Conservation (phyloP, 2,797 vertebrate species). For the Gambusia yucatana region DNA sequence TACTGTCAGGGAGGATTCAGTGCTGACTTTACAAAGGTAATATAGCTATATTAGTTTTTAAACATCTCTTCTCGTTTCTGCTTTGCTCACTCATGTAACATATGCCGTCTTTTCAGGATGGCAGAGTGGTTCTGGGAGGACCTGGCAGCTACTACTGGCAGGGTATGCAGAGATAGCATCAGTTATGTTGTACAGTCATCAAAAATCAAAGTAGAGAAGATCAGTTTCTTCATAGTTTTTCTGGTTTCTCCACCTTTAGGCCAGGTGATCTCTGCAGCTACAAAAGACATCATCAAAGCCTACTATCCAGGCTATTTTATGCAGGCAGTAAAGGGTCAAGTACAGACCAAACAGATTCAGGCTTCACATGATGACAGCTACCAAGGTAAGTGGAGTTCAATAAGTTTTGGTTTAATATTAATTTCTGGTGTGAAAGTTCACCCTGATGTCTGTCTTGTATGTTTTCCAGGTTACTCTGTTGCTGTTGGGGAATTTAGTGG, state of each 20-base stretch:
- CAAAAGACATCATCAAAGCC: conserved; percentile 85
- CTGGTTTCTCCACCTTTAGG: conserved; percentile 70
- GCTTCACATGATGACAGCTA: conserved; percentile 88
- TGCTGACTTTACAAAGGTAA: conserved; percentile 91
- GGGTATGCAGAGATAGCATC: conserved; percentile 76
- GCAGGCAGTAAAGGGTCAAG: conserved; percentile 84
- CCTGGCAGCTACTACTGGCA: conserved; percentile 95
- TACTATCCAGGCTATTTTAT: conserved; percentile 88
- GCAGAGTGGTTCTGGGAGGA: conserved; percentile 90
- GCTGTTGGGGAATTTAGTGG: conserved; percentile 92
- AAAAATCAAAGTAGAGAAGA: conserved; percentile 7
- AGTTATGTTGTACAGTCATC: neutral
- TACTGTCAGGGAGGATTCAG: conserved; percentile 96
- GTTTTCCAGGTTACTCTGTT: conserved; percentile 88
- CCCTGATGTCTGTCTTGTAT: neutral
- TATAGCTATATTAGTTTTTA: conserved; percentile 14
- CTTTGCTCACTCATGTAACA: conserved; percentile 24
- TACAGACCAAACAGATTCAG: conserved; percentile 85
- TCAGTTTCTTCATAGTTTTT: conserved; percentile 2
- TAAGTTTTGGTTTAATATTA: neutral
- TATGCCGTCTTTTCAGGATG: conserved; percentile 79
- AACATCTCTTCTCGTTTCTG: conserved; percentile 2
- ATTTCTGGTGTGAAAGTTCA: conserved; percentile 2
- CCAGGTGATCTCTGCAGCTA: conserved; percentile 89
- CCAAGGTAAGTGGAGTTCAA: conserved; percentile 77